Base-by-base conservation (phyloP, 2,888 invertebrate species). In the Acrobeloides nanus region DNA sequence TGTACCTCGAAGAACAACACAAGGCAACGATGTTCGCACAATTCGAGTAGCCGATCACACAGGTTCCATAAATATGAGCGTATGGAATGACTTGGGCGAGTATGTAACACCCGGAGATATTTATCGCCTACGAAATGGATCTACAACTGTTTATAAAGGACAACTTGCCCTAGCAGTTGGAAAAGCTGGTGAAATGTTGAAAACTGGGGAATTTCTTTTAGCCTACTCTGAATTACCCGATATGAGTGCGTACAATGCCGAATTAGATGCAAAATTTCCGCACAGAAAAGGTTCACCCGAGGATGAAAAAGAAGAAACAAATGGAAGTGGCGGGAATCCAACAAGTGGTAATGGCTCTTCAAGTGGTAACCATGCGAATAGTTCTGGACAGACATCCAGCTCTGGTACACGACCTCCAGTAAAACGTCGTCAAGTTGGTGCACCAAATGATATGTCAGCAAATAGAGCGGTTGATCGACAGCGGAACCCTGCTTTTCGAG, bases 71-170 rank as follows among this genome's bases (percentile, higher is more conserved):
- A 92, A 92, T 77, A 83, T 92, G 38, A 89, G 89, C 5, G 84
- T 93, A 59, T 93, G 93, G 93, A 92, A 92, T 75, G 90, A 92
- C 73, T 85, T 89, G 0, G 92, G 93, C 15, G 84, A 87, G 60
- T 79, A 87, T 46, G 78, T 92, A 59, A 81, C 84, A 68, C 86
- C 90, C 1, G 92, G 92, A 17, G 92, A 93, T 75, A 92, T 93
- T 59, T 86, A 90, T 53, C 59, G 74, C 51, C 61, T 77, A n/a
- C 66, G 68, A 10, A 75, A 75, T 66, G 77, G 77, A 73, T 75
- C 55, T 34, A 60, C 88, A 0, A 83, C 85, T 3, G 79, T 88
- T 43, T 93, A 88, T 86, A 84, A 90, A 51, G 84, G n/a, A n/a
- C n/a, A n/a, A n/a, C n/a, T n/a, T 84, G 20, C 38, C 7, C 24